Base-by-base conservation (phyloP, 2,797 vertebrate species). In the Melanotaenia boesemani region DNA sequence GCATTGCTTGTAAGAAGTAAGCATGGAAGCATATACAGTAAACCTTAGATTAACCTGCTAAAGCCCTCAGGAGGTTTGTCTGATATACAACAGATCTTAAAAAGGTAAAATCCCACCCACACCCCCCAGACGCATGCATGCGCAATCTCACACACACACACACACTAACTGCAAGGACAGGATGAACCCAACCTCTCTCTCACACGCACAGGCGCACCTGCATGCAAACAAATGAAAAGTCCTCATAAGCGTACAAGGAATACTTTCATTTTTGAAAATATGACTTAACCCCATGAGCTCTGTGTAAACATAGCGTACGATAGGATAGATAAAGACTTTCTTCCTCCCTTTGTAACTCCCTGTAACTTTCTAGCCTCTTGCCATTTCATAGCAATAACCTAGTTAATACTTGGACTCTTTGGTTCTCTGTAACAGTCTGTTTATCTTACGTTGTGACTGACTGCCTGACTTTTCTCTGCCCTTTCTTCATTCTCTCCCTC, bases 21-120 rank as follows among this genome's bases (percentile, higher is more conserved):
- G 82, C 91, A 91, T 88, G 88, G 91, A 93, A 93, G 92, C 91
- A 91, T 92, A 86, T 90, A 92, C 88, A 93, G 86, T 87, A 90
- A 90, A 91, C 81, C 83, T 88, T 87, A 84, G 77, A 84, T 83
- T 84, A 81, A 91, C 88, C 90, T 85, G 92, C 88, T 88, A 82
- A 84, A 90, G 89, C 86, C 89, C 88, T 90, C 88, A 64, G 78
- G 88, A 87, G 83, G 81, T 89, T 87, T 70, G 74, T 88, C 77
- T 64, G 71, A 88, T 88, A 87, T 87, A 91, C 85, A 89, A 89
- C 86, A 81, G 78, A 87, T 88, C 85, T 91, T 78, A 91, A 89
- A 92, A 91, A 90, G 86, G 72, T 89, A 86, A 81, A 90, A 87
- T 76, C 72, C 82, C 54, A 32, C 67, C 50, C 24, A 24, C 37